Evolutionary conservation across 2,797 vertebrate genomes (phyloP).

Genomic region (Menidia menidia): DNA sequence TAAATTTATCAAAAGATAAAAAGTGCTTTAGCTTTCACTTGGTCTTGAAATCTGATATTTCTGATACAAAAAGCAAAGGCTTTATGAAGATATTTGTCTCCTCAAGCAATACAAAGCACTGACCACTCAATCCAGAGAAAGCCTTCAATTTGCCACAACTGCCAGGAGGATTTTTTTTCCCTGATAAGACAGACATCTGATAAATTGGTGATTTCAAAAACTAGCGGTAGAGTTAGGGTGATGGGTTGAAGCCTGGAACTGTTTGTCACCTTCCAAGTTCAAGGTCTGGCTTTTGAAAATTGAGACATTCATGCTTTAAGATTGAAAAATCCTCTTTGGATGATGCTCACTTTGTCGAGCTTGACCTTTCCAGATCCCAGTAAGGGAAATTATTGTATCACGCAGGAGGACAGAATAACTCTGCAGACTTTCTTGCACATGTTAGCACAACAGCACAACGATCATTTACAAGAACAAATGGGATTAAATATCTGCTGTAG

Average conservation of each 20-base stretch:
- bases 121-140: conserved; percentile 46
- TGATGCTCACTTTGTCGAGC: conserved; percentile 70
- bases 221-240: conserved; percentile 63
- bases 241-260: conserved; percentile 66
- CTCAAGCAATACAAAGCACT: conserved; percentile 47
- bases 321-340: conserved; percentile 72
- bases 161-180: conserved; percentile 61
- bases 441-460: conserved; percentile 28
- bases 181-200: conserved; percentile 71
- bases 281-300: conserved; percentile 76
- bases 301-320: conserved; percentile 71
- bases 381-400: conserved; percentile 51
- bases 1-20: conserved; percentile 20
- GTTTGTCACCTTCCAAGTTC: conserved; percentile 77
- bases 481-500: background rate
- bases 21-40: conserved; percentile 14
- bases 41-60: conserved; percentile 53
- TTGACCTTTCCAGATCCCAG: conserved; percentile 69
- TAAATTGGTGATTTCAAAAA: conserved; percentile 74
- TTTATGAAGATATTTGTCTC: conserved; percentile 60
- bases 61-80: conserved; percentile 15
- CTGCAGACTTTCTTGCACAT: conserved; percentile 11
- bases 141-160: conserved; percentile 64
- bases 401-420: conserved; percentile 31
- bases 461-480: conserved; percentile 6